Percentiles rank a stretch among this genome's conserved stretches.
These are phyloP conservation scores for Geotrupes spiniger DNA, from an alignment of 2,888 invertebrate species.

Conservation along the genomic window DNA sequence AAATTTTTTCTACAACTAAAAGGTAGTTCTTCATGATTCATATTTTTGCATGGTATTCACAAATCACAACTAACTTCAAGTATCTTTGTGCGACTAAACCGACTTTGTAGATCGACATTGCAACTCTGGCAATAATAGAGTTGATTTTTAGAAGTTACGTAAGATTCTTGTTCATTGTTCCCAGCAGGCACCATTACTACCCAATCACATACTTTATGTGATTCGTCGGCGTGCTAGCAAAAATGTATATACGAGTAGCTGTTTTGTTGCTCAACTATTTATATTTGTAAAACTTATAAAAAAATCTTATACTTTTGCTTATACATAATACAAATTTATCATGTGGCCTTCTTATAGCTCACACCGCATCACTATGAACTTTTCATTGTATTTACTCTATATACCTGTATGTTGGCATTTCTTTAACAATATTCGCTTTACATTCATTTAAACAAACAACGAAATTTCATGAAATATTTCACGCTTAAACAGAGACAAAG, in stretches of 20 bases:
- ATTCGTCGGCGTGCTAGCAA: constrained; percentile 52
- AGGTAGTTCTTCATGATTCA: constrained; percentile 27
- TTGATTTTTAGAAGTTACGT: background rate
- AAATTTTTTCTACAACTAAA: constrained; percentile 25
- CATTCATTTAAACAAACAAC: too few species aligned
- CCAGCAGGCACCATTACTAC: constrained; percentile 63
- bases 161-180: constrained; percentile 43
- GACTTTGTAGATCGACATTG: background rate
- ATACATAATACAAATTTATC: too few species aligned
- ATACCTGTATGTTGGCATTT: too few species aligned
- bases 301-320: too few species aligned
- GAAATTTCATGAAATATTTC: too few species aligned
- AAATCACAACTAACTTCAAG: constrained; percentile 9
- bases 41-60: constrained; percentile 23
- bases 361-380: too few species aligned
- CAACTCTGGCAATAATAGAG: background rate
- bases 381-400: too few species aligned
- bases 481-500: too few species aligned
- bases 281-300: constrained; percentile 17
- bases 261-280: constrained; percentile 21
- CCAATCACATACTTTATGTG: constrained; percentile 55
- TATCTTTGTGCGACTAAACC: constrained; percentile 9
- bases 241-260: constrained; percentile 11
- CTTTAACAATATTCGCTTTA: too few species aligned
- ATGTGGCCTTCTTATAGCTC: too few species aligned